Conservation (phyloP, 1,140 invertebrate species). For the Ooceraea biroi region DNA sequence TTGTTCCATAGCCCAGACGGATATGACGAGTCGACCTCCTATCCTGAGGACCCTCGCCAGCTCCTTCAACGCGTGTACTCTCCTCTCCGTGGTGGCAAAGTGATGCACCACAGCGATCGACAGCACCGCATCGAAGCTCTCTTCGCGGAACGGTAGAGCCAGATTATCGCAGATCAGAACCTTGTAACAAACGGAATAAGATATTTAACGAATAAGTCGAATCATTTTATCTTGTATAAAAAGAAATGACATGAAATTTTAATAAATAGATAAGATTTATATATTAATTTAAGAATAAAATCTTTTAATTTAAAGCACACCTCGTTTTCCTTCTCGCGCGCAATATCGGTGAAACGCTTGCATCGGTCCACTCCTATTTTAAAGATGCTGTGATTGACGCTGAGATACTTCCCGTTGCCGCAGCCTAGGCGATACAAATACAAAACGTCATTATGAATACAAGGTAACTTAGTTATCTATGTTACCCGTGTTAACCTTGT, state of each 20-base stretch:
- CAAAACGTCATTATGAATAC: neutral
- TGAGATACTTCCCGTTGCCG: conserved; percentile 97
- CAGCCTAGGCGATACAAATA: conserved; percentile 89
- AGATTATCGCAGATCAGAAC: conserved; percentile 96
- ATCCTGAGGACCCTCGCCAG: conserved; percentile 95
- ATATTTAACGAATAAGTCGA: neutral
- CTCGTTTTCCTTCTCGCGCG: conserved; percentile 93
- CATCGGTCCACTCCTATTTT: conserved; percentile 96
- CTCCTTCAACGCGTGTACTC: conserved; percentile 95
- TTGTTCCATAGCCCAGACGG: conserved; percentile 99
- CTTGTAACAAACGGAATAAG: conserved; percentile 84
- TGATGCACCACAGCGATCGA: conserved; percentile 98
- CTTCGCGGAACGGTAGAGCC: conserved; percentile 95
- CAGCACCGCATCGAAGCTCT: conserved; percentile 97
- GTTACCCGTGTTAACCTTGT: neutral
- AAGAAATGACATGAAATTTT: neutral
- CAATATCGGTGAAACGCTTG: conserved; percentile 91
- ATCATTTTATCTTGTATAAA: neutral
- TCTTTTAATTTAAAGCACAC: conserved; percentile 84
- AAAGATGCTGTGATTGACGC: conserved; percentile 94
- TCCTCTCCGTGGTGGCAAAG: conserved; percentile 95
- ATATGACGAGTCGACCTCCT: conserved; percentile 96
- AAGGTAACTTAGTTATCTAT: neutral
- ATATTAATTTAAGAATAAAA: conserved; percentile 16
- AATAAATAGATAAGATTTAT: neutral